phyloP scores from a whole-genome alignment of 2,888 invertebrate genomes.

The Brachyopa scutellaris region DNA sequence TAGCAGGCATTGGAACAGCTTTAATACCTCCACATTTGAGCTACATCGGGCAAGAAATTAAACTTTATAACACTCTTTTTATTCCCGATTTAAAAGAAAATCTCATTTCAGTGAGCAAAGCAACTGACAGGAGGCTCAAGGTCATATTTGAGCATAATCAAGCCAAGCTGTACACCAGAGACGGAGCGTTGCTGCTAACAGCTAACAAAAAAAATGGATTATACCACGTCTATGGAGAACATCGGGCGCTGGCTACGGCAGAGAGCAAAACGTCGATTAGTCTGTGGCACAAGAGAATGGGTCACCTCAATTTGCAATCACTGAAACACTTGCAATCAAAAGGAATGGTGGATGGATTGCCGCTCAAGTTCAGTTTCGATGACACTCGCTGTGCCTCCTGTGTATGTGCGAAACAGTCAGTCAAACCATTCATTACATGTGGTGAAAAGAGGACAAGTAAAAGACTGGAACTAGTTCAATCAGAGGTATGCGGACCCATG shows the following conservation, averaged over 20 bases:
- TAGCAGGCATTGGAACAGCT: background rate
- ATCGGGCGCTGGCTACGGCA: background rate
- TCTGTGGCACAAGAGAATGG: conserved; percentile 37
- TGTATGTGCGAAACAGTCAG: background rate
- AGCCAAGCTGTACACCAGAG: conserved; percentile 4
- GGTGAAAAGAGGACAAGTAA: background rate
- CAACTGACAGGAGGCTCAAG: background rate
- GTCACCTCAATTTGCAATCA: conserved; percentile 6
- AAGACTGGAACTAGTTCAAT: conserved; percentile 17
- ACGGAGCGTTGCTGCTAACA: conserved; percentile 3
- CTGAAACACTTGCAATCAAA: conserved; percentile 23
- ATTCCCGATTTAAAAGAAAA: conserved; percentile 30
- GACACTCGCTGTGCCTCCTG: conserved; percentile 11
- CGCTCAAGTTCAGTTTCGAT: background rate
- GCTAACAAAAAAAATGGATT: background rate
- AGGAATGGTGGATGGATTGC: conserved; percentile 28
- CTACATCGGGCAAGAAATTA: conserved; percentile 16
- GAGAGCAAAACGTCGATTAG: conserved; percentile 8
- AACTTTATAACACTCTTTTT: conserved; percentile 30
- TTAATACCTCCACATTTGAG: conserved; percentile 18
- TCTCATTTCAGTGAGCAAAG: conserved; percentile 33
- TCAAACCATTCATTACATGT: conserved; percentile 1
- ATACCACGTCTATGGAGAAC: background rate
- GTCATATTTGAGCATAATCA: background rate
- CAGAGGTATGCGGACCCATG: conserved; percentile 45